Evolutionary conservation across 2,797 vertebrate species (phyloP).

Genomic region (Sebastes reedi): DNA sequence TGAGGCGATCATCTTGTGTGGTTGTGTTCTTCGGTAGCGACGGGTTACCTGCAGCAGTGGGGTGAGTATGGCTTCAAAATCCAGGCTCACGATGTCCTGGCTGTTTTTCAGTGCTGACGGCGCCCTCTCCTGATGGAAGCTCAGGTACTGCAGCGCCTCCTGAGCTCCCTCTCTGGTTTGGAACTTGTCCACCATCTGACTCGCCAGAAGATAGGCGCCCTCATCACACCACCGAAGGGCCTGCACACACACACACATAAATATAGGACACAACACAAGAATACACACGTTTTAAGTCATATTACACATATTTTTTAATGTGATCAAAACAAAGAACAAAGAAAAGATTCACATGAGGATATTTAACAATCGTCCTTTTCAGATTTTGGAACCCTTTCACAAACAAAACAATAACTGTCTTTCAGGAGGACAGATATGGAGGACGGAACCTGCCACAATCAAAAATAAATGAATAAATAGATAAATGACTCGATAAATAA

Average conservation of each 20-base stretch:
- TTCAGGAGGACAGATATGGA: not conserved
- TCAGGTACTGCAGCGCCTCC: slow-evolving; percentile 88
- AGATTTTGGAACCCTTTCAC: not conserved
- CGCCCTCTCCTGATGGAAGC: slow-evolving; percentile 88
- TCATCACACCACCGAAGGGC: slow-evolving; percentile 91
- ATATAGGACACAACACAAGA: slow-evolving; percentile 4
- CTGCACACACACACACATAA: slow-evolving; percentile 69
- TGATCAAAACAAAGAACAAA: not conserved
- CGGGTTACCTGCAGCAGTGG: slow-evolving; percentile 89
- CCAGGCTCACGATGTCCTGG: slow-evolving; percentile 83
- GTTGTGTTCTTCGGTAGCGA: not conserved
- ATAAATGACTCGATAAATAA: too few species aligned
- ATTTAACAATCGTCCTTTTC: not conserved
- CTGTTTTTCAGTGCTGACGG: slow-evolving; percentile 81
- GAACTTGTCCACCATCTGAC: slow-evolving; percentile 92
- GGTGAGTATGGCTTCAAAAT: slow-evolving; percentile 90
- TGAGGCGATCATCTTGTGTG: not conserved
- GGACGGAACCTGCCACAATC: too few species aligned
- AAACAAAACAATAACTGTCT: not conserved
- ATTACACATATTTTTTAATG: not conserved
- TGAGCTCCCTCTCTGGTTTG: slow-evolving; percentile 92
- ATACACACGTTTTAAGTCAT: not conserved
- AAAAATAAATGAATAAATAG: too few species aligned
- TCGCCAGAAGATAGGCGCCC: slow-evolving; percentile 92
- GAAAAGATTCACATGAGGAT: not conserved